Conservation (phyloP, 1,140 invertebrate genomes). For the Coenobita brevimanus region DNA sequence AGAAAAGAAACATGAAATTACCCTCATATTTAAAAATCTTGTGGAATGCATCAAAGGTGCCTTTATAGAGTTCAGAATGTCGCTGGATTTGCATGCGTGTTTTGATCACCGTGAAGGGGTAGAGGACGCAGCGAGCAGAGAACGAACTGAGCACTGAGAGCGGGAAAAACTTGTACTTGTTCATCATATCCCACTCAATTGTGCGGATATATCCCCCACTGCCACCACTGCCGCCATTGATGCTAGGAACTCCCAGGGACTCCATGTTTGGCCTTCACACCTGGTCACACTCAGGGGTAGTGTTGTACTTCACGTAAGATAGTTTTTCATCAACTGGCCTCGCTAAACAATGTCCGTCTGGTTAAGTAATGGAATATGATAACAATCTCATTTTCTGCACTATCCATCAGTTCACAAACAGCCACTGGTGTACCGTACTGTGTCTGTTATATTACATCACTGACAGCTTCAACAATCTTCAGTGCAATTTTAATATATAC, state of each 20-base stretch:
- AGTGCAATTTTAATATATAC: too few species aligned
- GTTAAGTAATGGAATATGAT: too few species aligned
- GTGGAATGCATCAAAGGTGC: slow-evolving; percentile 90
- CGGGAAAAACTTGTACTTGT: slow-evolving; percentile 94
- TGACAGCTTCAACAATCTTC: too few species aligned
- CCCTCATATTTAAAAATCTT: slow-evolving; percentile 95
- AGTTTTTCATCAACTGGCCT: too few species aligned
- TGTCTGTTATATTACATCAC: too few species aligned
- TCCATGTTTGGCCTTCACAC: too few species aligned
- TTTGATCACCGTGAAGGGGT: slow-evolving; percentile 97
- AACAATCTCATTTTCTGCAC: too few species aligned
- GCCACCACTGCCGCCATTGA: slow-evolving; percentile 7
- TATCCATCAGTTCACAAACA: too few species aligned
- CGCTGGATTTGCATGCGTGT: slow-evolving; percentile 89
- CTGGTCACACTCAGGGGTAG: too few species aligned
- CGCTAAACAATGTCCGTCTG: too few species aligned
- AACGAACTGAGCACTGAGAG: slow-evolving; percentile 91
- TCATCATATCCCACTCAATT: slow-evolving; percentile 99
- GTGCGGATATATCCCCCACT: slow-evolving; percentile 81
- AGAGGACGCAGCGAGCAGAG: slow-evolving; percentile 90
- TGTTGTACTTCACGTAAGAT: too few species aligned
- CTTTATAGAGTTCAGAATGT: slow-evolving; percentile 87
- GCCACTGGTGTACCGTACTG: too few species aligned
- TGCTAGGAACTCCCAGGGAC: slow-evolving; percentile 27
- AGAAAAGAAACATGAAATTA: not conserved